A percentile compares a stretch with the other conserved stretches of the same genome.
Evolutionary conservation across 2,113 vertebrate genomes (phyloP).

Genomic region (Aramus guarauna): DNA sequence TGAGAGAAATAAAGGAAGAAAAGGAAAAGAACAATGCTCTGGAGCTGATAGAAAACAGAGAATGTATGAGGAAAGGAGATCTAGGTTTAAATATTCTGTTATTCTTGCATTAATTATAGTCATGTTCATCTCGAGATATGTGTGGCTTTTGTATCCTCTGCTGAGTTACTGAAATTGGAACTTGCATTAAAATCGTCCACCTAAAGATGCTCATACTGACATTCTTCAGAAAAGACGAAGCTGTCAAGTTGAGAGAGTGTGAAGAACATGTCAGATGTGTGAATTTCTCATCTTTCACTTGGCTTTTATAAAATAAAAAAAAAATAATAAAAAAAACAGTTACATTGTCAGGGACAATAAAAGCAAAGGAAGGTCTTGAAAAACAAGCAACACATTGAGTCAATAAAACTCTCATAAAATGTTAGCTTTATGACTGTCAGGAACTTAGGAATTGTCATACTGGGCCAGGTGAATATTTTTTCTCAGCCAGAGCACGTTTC

Average conservation of each 20-base stretch:
- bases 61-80: not conserved
- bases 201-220: not conserved
- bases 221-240: not conserved
- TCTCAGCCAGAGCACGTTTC: not conserved
- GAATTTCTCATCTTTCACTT: constrained; percentile 23
- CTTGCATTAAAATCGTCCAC: not conserved
- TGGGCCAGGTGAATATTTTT: not conserved
- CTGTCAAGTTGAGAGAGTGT: not conserved
- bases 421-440: not conserved
- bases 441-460: not conserved
- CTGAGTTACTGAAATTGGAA: constrained; percentile 15
- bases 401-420: not conserved
- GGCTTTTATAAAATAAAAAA: not conserved
- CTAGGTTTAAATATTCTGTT: not conserved
- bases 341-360: constrained; percentile 3
- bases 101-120: not conserved
- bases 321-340: no score
- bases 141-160: not conserved
- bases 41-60: not conserved
- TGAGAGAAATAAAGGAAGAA: not conserved
- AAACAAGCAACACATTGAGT: not conserved
- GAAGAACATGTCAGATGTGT: not conserved
- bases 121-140: not conserved
- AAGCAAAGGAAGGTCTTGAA: not conserved
- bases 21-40: not conserved